Conservation (phyloP, 2,113 vertebrate genomes). For the Zapus hudsonius region DNA sequence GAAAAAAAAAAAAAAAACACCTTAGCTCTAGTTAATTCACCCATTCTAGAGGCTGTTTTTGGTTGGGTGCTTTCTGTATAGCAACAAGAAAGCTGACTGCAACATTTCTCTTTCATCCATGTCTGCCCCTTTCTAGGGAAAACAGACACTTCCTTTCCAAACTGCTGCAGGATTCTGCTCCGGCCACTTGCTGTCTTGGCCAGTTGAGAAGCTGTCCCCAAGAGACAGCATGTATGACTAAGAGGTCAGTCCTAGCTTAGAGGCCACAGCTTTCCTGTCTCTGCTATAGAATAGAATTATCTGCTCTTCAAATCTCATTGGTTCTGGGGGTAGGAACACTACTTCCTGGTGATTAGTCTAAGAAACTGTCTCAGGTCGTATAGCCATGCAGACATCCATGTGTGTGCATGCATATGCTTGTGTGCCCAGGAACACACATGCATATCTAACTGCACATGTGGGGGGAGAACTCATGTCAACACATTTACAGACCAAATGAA, state of each 20-base stretch:
- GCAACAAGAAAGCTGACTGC: background rate
- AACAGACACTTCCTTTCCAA: background rate
- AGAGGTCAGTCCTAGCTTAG: background rate
- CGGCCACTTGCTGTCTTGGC: background rate
- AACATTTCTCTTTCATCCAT: background rate
- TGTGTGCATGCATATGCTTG: background rate
- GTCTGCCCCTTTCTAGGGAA: background rate
- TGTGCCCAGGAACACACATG: background rate
- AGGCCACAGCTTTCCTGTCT: background rate
- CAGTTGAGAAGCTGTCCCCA: background rate
- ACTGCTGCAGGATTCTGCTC: background rate
- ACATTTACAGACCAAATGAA: background rate
- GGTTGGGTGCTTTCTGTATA: no score
- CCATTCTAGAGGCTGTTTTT: background rate
- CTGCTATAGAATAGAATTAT: background rate
- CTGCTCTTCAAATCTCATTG: background rate
- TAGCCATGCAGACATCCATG: background rate
- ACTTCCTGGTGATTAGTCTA: background rate
- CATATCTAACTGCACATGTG: rapidly evolving
- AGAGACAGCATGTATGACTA: no score
- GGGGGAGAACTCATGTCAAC: background rate
- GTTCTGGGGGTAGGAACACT: background rate
- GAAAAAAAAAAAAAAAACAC: background rate
- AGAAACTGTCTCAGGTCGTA: background rate
- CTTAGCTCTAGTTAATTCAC: background rate